Percentiles rank a stretch among this genome's conserved stretches.
phyloP scores from a whole-genome alignment of 2,113 vertebrate species.

The Cisticola juncidis region DNA sequence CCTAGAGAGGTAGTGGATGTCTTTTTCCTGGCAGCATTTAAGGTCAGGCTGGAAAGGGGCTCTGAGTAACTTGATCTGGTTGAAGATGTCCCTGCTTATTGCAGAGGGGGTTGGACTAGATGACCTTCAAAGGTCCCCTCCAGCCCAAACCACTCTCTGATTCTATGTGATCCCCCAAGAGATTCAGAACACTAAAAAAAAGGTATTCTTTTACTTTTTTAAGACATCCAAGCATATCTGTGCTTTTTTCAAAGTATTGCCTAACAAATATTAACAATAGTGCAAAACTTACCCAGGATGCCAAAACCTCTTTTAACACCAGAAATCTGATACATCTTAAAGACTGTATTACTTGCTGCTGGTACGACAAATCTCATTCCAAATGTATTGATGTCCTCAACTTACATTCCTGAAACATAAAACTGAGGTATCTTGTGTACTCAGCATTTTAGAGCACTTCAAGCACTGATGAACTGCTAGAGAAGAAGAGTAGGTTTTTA shows the following conservation, averaged over 20 bases:
- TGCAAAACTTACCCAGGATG: neutral
- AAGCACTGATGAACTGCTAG: neutral
- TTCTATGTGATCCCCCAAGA: neutral
- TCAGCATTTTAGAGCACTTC: conserved; percentile 23
- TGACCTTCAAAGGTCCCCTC: neutral
- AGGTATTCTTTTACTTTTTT: neutral
- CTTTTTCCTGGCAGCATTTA: neutral
- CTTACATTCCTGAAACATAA: neutral
- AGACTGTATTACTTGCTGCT: neutral
- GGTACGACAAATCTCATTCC: neutral
- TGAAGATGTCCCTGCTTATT: neutral
- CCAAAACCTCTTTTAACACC: neutral
- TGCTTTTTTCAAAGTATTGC: neutral
- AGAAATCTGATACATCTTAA: neutral
- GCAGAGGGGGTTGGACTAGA: neutral
- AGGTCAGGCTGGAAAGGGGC: neutral
- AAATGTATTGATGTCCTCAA: neutral
- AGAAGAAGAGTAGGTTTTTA: neutral
- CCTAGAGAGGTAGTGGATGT: neutral
- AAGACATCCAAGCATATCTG: neutral
- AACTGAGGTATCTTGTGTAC: neutral
- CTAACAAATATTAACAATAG: neutral
- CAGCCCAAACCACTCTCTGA: neutral
- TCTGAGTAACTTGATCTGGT: neutral
- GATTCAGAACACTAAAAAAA: neutral